A percentile compares a stretch with the other conserved stretches of the same genome.
Conservation (phyloP, 2,797 vertebrate species). For the Carduelis carduelis region DNA sequence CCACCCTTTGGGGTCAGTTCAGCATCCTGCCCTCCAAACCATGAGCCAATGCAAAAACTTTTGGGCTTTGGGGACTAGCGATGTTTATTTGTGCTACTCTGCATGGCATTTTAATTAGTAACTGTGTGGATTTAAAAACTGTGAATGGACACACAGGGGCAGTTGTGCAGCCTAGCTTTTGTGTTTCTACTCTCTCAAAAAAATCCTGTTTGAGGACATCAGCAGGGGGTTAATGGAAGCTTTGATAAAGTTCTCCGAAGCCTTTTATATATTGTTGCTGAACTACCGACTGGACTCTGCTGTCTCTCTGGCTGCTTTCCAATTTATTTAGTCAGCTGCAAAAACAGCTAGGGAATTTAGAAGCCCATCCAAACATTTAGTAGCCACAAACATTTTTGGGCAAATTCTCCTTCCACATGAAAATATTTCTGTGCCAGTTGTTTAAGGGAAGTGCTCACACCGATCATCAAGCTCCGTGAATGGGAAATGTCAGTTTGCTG, state of each 20-base stretch:
- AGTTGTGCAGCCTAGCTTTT: constrained; percentile 62
- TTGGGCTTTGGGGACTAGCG: not conserved
- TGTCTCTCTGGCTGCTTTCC: constrained; percentile 40
- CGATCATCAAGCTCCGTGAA: not conserved
- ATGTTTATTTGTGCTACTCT: constrained; percentile 37
- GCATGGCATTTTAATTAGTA: constrained; percentile 66
- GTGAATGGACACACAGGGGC: constrained; percentile 62
- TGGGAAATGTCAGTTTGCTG: not conserved
- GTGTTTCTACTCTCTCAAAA: constrained; percentile 43
- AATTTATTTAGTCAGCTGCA: constrained; percentile 57
- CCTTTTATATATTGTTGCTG: constrained; percentile 68
- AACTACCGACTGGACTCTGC: constrained; percentile 53
- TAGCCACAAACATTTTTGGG: not conserved
- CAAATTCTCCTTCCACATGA: not conserved
- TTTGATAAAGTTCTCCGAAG: constrained; percentile 71
- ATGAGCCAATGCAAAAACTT: not conserved
- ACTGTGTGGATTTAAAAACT: constrained; percentile 59
- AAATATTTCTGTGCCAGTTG: not conserved
- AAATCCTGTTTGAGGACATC: constrained; percentile 64
- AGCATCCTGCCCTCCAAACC: not conserved
- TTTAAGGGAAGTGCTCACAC: not conserved
- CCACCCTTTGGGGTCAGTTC: not conserved
- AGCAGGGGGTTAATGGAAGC: constrained; percentile 70
- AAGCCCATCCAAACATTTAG: constrained; percentile 1
- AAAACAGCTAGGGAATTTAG: constrained; percentile 17